Base-by-base conservation (phyloP, 2,113 vertebrate genomes). In the Nestor notabilis region DNA sequence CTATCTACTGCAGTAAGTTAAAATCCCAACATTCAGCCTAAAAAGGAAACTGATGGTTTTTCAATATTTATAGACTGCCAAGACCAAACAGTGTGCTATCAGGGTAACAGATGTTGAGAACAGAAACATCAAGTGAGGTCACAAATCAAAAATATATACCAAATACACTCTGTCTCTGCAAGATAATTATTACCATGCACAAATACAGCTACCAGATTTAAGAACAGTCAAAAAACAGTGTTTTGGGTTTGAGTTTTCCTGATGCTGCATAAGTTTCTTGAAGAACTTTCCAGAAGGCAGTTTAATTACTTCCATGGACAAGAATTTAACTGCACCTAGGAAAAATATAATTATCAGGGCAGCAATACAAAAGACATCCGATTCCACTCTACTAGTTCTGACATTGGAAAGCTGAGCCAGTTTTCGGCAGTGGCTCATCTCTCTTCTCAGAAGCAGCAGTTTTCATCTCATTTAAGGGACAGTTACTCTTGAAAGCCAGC, bases 61-160 rank as follows among this genome's bases (percentile, higher is more conserved):
- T 86, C 78, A 87, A 33, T 83, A 71, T 44, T 95, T 94, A 91
- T 47, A 83, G 39, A 76, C 66, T 61, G 75, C 24, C 65, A 90
- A 75, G 43, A 83, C 70, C 46, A 91, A 97, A 70, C n/a, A 78
- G 61, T 12, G 29, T 85, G 58, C 9, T 33, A 61, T 52, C 50
- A 89, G 81, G 86, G 88, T 52, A 94, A 82, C 85, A 97, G 84
- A 94, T 86, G 66, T 55, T 82, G 63, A 60, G 37, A 93, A 85
- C 17, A 20, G 63, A 81, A 97, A 94, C 81, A 68, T 83, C 79
- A 97, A 96, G 50, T 69, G n/a, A 96, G 50, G 84, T 94, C 93
- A 96, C 83, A 86, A 95, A 89, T 90, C 44, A 79, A 76, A 96
- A 95, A 93, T 63, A 87, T 8, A 78, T 17, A 37, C 5, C 77